Percentiles rank a stretch among this genome's conserved stretches.
Evolutionary conservation across 1,140 invertebrate species (phyloP).

Genomic region (Drosophila ogumai): DNA sequence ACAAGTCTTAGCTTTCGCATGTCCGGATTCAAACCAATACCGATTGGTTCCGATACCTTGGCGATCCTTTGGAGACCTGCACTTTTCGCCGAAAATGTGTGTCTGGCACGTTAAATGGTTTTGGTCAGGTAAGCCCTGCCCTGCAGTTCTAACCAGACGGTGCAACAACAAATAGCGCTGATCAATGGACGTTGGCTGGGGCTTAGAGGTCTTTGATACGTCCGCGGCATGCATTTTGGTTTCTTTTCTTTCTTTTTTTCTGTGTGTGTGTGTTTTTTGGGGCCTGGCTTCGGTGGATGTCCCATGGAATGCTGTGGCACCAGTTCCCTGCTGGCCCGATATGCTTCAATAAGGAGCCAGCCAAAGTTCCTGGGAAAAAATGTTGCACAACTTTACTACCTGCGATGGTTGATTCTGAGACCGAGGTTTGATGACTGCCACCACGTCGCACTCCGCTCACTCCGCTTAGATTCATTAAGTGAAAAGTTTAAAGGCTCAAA

Average conservation of each 20-base stretch:
- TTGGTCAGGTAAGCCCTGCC: conserved; percentile 62
- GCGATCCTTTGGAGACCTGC: conserved; percentile 49
- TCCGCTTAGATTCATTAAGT: conserved; percentile 81
- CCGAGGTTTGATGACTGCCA: conserved; percentile 50
- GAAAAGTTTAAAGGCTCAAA: conserved; percentile 81
- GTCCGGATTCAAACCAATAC: conserved; percentile 35
- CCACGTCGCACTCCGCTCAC: conserved; percentile 49
- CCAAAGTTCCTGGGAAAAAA: conserved; percentile 82
- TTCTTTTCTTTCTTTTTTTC: conserved; percentile 11
- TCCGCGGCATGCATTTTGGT: conserved; percentile 68
- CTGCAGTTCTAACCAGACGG: conserved; percentile 81
- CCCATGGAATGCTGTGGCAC: conserved; percentile 81
- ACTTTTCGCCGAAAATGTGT: conserved; percentile 83
- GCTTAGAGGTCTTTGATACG: conserved; percentile 76
- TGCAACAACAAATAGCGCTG: conserved; percentile 77
- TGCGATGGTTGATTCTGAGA: conserved; percentile 39
- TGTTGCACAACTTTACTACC: conserved; percentile 81
- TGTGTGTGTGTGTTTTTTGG: background rate
- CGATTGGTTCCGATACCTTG: conserved; percentile 23
- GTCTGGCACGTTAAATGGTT: conserved; percentile 81
- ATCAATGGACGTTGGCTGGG: conserved; percentile 67
- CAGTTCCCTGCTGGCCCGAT: conserved; percentile 62
- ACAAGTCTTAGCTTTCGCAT: conserved; percentile 61
- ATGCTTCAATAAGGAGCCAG: conserved; percentile 75
- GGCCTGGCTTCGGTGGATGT: conserved; percentile 71